Evolutionary conservation across 2,113 vertebrate genomes (phyloP).

Genomic region (Bubo blakistoni): DNA sequence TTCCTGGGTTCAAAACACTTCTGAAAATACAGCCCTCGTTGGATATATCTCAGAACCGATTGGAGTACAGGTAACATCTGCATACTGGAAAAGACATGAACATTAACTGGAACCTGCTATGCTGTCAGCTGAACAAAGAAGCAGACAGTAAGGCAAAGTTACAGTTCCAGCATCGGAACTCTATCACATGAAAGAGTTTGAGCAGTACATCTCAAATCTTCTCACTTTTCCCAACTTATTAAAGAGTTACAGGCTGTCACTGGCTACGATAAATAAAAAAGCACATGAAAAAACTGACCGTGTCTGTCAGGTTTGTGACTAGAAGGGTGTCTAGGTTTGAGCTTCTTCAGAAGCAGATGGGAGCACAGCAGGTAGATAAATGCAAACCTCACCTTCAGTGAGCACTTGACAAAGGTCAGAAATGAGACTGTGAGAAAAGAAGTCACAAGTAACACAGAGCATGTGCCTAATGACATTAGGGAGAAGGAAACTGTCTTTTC

Average conservation of each 20-base stretch:
- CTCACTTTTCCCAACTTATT: accelerated
- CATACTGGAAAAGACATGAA: not conserved
- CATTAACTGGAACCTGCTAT: not conserved
- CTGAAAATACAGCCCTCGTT: accelerated
- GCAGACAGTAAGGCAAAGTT: not conserved
- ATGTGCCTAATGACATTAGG: slow-evolving; percentile 6
- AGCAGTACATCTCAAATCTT: not conserved
- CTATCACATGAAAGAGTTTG: accelerated
- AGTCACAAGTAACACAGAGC: slow-evolving; percentile 25
- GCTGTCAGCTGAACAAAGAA: not conserved
- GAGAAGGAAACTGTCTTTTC: slow-evolving; percentile 24
- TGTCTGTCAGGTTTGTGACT: not conserved
- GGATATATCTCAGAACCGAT: not conserved
- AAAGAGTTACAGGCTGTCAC: not conserved
- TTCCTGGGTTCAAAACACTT: not conserved
- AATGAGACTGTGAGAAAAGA: slow-evolving; percentile 2
- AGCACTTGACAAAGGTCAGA: slow-evolving; percentile 60
- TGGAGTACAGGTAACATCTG: not conserved
- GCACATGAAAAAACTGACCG: not conserved
- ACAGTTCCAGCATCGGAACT: not conserved
- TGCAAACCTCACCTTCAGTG: slow-evolving; percentile 1
- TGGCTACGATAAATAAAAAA: not conserved
- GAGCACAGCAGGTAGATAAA: slow-evolving; percentile 34
- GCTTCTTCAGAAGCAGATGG: slow-evolving; percentile 55
- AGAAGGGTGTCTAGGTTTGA: not conserved